These are phyloP conservation scores for Silurus asotus DNA, from an alignment of 2,113 vertebrate species.

Conservation along the genomic window DNA sequence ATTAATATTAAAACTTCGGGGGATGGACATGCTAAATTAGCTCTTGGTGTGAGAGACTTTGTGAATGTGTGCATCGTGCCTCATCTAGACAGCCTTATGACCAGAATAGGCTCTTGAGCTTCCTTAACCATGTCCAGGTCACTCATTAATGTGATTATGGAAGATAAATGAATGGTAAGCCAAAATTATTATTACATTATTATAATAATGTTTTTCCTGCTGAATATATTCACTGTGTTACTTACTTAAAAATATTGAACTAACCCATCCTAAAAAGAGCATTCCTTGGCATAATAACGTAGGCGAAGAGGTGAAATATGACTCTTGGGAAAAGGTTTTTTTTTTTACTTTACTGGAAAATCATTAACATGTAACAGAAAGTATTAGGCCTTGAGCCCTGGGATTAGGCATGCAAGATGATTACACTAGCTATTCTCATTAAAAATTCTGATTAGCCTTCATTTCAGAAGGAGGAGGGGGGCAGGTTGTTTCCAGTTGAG, in stretches of 20 bases:
- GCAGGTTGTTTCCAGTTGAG: constrained; percentile 58
- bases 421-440: constrained; percentile 87
- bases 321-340: constrained; percentile 77
- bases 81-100: not conserved
- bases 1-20: constrained; percentile 1
- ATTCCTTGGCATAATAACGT: not conserved
- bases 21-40: not conserved
- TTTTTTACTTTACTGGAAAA: constrained; percentile 80
- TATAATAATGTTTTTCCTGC: not conserved
- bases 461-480: constrained; percentile 69
- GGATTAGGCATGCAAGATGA: constrained; percentile 81
- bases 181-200: not conserved
- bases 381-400: constrained; percentile 85
- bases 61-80: constrained; percentile 19
- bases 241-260: not conserved
- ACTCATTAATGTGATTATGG: not conserved
- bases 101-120: not conserved
- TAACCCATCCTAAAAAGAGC: not conserved
- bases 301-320: constrained; percentile 44
- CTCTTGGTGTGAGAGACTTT: not conserved
- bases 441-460: constrained; percentile 83
- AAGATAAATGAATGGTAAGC: not conserved
- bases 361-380: constrained; percentile 91
- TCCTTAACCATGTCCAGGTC: not conserved
- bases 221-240: not conserved